Base-by-base conservation (phyloP, 2,888 invertebrate species). In the Bugulina stolonifera region DNA sequence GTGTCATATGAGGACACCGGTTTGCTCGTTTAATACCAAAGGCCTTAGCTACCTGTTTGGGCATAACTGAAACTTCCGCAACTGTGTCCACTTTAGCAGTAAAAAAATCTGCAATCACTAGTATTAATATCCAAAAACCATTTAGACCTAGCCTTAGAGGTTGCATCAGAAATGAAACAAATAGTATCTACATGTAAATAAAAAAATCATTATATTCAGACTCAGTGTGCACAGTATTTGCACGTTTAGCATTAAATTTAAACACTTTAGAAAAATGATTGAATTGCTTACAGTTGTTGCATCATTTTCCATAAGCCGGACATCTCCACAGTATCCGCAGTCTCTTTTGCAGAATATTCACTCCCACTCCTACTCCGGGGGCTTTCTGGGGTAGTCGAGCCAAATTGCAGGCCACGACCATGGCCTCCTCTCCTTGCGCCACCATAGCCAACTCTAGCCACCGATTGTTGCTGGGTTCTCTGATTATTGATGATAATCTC, bases 251-350 rank as follows among this genome's bases (percentile, higher is more conserved):
- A n/a, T n/a, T n/a, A n/a, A n/a, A n/a, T 25, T 23, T 55, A 55
- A 5, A 55, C 10, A 55, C 55, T 25, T 55, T 55, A 14, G 55
- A 18, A 55, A 55, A 55, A 55, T 55, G 55, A 23, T 23, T 23
- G 3, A 18, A 5, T 5, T 5, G 5, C 55, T 55, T 5, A 25
- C 55, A 55, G 10, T 55, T 55, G 55, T 55, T 55, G 23, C 55
- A 55, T n/a, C 5, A 5, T 25, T 55, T 55, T 14, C n/a, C n/a
- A 55, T 55, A 55, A 55, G 55, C 55, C 5, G 55, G 55, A 55
- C 55, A 55, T 14, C 55, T 5, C 55, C 55, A 55, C 55, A 55
- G 23, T 55, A 55, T 55, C n/a, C n/a, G n/a, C 55, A 55, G n/a
- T 55, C 55, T 55, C 55, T 55, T 18, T 14, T 55, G n/a, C n/a